Evolutionary conservation across 2,113 vertebrate genomes (phyloP), one percentile per base, ranked within the genome.

Genomic region (Campylorhamphus procurvoides): DNA sequence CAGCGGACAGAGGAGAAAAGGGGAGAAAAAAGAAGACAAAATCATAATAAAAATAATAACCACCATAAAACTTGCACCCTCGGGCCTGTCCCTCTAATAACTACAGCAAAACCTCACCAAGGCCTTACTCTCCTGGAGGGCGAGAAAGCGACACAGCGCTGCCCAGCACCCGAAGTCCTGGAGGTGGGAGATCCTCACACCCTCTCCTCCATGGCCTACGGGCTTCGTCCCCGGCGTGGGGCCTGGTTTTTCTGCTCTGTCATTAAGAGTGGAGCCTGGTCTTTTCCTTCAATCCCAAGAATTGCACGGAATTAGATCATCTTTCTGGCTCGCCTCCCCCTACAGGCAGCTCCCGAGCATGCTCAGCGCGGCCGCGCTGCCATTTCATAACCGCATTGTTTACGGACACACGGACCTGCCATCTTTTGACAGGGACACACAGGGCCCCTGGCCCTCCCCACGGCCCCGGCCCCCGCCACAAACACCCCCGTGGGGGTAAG

Each of bases 331-430:
- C 92, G 90, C 95, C 98, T 98, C 98, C 98, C 98, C 98, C 98
- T 98, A 97, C 98, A 98, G 98, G 98, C 96, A 84, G 96, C 95
- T 97, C 90, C 94, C 96, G 98, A 98, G 98, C 95, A 94, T 96
- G 95, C 97, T 94, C 97, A 94, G 93, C 97, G 88, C 97, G 97
- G 98, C 98, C 96, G 96, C 96, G 97, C 98, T 98, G 98, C 98
- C 98, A 99, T 98, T 98, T 98, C 98, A 97, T 98, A 98, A 98
- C 97, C 96, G 98, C 98, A 98, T 97, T 98, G 98, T 98, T 98
- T 98, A 98, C 98, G 97, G 98, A 97, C 98, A 98, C 96, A 94
- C 91, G 64, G 95, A 86, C 95, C 97, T 96, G 96, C 95, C 95
- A 94, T 95, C 80, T 97, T 96, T 94, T 81, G 60, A 90, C 93